Percentiles rank a stretch among this genome's conserved stretches.
phyloP scores from a whole-genome alignment of 2,888 invertebrate species.

The Hymenopus coronatus region DNA sequence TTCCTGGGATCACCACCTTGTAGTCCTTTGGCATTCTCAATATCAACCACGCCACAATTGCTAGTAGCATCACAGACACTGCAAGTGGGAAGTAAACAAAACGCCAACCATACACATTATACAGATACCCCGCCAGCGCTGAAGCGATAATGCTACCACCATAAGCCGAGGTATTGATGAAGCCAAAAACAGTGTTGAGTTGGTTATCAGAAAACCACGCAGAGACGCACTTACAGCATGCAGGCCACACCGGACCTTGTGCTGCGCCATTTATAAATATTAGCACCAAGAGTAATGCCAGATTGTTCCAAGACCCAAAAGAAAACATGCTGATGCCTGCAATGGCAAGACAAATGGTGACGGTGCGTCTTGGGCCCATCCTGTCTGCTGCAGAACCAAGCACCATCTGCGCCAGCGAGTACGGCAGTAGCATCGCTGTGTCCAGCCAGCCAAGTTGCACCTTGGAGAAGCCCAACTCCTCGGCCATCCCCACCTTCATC shows the following conservation, averaged over 20 bases:
- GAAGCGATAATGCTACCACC: slow-evolving; percentile 49
- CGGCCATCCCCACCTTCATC: slow-evolving; percentile 47
- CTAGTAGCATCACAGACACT: slow-evolving; percentile 43
- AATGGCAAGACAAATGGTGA: slow-evolving; percentile 45
- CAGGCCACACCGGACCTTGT: slow-evolving; percentile 51
- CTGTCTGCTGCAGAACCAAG: slow-evolving; percentile 47
- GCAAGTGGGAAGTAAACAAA: slow-evolving; percentile 45
- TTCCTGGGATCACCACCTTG: slow-evolving; percentile 41
- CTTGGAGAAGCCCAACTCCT: slow-evolving; percentile 44
- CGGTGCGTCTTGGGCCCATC: slow-evolving; percentile 46
- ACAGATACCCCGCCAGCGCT: slow-evolving; percentile 46
- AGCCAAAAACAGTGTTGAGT: slow-evolving; percentile 48
- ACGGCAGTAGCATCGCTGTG: slow-evolving; percentile 49
- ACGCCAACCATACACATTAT: slow-evolving; percentile 46
- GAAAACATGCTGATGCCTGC: slow-evolving; percentile 47
- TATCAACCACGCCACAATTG: slow-evolving; percentile 40
- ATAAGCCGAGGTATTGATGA: slow-evolving; percentile 50
- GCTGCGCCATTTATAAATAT: slow-evolving; percentile 48
- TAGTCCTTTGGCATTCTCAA: slow-evolving; percentile 42
- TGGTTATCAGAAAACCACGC: slow-evolving; percentile 47
- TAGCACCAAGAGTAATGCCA: slow-evolving; percentile 42
- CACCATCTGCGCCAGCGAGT: slow-evolving; percentile 47
- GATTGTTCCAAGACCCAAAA: slow-evolving; percentile 46
- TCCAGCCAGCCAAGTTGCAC: slow-evolving; percentile 49
- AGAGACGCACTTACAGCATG: slow-evolving; percentile 47